These are phyloP conservation scores for Atherinosoma microstoma DNA, from an alignment of 2,797 vertebrate genomes.

Conservation along the genomic window DNA sequence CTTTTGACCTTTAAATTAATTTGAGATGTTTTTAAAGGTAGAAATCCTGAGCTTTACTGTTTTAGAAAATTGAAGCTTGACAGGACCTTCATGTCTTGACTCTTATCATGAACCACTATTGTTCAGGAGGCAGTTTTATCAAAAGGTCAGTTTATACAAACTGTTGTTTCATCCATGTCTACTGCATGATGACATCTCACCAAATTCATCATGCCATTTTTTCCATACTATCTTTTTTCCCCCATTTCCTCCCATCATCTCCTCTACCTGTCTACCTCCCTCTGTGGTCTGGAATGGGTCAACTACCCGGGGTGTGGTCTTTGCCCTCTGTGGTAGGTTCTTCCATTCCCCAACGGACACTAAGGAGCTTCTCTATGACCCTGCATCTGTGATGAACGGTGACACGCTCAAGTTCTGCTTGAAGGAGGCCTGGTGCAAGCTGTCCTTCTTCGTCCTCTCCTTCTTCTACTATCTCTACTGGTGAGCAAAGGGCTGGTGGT, in stretches of 20 bases:
- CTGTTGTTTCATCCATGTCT: slow-evolving; percentile 44
- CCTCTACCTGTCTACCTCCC: neutral
- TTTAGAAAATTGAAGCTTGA: neutral
- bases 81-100: neutral
- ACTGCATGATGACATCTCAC: slow-evolving; percentile 55
- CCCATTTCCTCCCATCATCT: slow-evolving; percentile 40
- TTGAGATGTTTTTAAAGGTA: neutral
- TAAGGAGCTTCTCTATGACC: slow-evolving; percentile 94
- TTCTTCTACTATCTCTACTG: slow-evolving; percentile 99
- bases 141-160: slow-evolving; percentile 15
- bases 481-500: slow-evolving; percentile 78
- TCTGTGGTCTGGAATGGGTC: slow-evolving; percentile 72
- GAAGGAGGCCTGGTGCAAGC: slow-evolving; percentile 99
- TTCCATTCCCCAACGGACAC: slow-evolving; percentile 97
- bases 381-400: slow-evolving; percentile 94
- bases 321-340: slow-evolving; percentile 88
- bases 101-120: neutral
- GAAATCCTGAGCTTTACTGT: neutral
- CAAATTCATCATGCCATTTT: slow-evolving; percentile 72
- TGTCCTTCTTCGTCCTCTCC: slow-evolving; percentile 97
- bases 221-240: slow-evolving; percentile 49
- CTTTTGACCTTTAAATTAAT: neutral
- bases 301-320: slow-evolving; percentile 79
- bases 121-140: slow-evolving; percentile 1
- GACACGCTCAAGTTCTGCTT: slow-evolving; percentile 96